Conservation (phyloP, 2,888 invertebrate species). For the Drosophila tripunctata region DNA sequence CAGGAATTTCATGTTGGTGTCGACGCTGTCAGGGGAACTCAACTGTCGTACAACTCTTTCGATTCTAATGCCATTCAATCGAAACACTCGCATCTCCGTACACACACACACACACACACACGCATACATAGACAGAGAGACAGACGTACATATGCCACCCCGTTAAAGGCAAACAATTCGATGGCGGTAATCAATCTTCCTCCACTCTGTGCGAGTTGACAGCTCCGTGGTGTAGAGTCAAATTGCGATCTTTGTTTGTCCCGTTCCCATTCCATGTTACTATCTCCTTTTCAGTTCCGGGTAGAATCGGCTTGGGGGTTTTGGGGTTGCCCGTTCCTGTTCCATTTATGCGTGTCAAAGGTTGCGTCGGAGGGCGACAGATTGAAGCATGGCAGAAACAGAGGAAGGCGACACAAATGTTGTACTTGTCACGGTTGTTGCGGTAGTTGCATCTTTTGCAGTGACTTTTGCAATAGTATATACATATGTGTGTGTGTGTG, state of each 20-base stretch:
- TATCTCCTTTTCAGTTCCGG: background rate
- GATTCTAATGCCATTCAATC: conserved; percentile 76
- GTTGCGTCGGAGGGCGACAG: conserved; percentile 76
- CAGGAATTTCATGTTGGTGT: conserved; percentile 65
- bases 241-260: conserved; percentile 82
- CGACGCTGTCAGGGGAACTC: conserved; percentile 38
- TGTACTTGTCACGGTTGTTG: conserved; percentile 80
- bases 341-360: conserved; percentile 81
- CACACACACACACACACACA: conserved; percentile 7
- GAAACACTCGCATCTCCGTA: conserved; percentile 44
- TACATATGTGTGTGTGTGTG: conserved; percentile 4
- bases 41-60: conserved; percentile 77
- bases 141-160: conserved; percentile 32
- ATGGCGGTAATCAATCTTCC: conserved; percentile 85
- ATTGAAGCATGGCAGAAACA: conserved; percentile 51
- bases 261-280: conserved; percentile 19
- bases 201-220: conserved; percentile 84
- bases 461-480: conserved; percentile 13
- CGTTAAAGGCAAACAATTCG: conserved; percentile 81
- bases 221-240: conserved; percentile 84
- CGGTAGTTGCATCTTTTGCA: conserved; percentile 77
- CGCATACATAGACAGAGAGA: background rate
- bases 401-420: conserved; percentile 76
- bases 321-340: conserved; percentile 58
- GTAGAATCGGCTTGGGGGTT: conserved; percentile 12